These are phyloP conservation scores for Rotaria socialis DNA, from an alignment of 2,888 invertebrate species.

Conservation along the genomic window DNA sequence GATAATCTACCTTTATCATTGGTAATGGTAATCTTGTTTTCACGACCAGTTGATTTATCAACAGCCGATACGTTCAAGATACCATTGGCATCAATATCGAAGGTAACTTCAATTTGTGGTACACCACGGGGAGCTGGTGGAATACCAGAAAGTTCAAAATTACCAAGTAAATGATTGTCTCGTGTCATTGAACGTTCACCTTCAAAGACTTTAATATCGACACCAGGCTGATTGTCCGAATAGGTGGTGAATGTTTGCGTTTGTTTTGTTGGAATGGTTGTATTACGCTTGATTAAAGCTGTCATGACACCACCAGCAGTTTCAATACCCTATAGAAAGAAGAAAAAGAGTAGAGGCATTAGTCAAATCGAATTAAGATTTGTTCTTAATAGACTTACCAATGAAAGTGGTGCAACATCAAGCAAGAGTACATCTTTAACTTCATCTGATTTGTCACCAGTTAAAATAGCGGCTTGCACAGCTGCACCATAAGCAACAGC, in stretches of 20 bases:
- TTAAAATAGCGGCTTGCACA: constrained; percentile 79
- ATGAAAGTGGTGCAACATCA: constrained; percentile 66
- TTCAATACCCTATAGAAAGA: constrained; percentile 69
- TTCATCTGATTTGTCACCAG: constrained; percentile 60
- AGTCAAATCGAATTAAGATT: not conserved
- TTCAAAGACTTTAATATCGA: constrained; percentile 68
- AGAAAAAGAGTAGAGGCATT: not conserved
- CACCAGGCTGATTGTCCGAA: constrained; percentile 94
- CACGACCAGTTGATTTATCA: constrained; percentile 70
- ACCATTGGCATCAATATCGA: constrained; percentile 72
- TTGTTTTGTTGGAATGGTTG: constrained; percentile 91
- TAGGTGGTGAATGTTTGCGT: constrained; percentile 94
- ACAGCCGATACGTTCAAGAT: constrained; percentile 88
- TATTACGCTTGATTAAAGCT: constrained; percentile 89
- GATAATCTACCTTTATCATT: constrained; percentile 76
- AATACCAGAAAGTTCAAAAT: constrained; percentile 91
- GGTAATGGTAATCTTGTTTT: constrained; percentile 63
- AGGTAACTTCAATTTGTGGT: constrained; percentile 65
- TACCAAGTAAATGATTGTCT: constrained; percentile 74
- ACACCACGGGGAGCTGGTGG: constrained; percentile 85
- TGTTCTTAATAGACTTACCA: not conserved
- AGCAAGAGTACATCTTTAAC: constrained; percentile 59
- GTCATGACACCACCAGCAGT: constrained; percentile 92
- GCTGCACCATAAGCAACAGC: constrained; percentile 64
- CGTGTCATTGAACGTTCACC: constrained; percentile 60